Percentiles rank a stretch among this genome's conserved stretches.
Evolutionary conservation across 2,113 vertebrate genomes (phyloP).

Genomic region (Myanophis thanlyinensis): DNA sequence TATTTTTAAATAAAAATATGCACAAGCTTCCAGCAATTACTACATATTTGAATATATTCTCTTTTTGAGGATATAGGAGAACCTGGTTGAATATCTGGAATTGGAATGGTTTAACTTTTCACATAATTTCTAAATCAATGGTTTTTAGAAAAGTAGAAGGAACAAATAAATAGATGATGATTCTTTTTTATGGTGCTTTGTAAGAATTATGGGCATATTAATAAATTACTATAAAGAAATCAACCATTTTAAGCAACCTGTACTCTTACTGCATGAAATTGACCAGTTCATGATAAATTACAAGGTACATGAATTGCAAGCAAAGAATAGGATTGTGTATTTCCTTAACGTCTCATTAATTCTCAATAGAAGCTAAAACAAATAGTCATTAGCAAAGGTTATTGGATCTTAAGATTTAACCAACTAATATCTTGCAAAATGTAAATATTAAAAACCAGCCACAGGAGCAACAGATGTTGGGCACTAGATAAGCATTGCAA

Average conservation of each 20-base stretch:
- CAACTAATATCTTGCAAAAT: slow-evolving; percentile 45
- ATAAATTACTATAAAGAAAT: slow-evolving; percentile 40
- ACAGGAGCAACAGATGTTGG: slow-evolving; percentile 14
- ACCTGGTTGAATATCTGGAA: background rate
- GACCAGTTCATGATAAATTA: slow-evolving; percentile 15
- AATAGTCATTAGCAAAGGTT: slow-evolving; percentile 41
- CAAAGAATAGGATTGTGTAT: background rate
- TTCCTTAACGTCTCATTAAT: slow-evolving; percentile 33
- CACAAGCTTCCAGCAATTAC: background rate
- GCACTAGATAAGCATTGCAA: slow-evolving; percentile 1
- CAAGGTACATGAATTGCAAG: slow-evolving; percentile 29
- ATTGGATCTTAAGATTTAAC: slow-evolving; percentile 41
- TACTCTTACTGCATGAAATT: slow-evolving; percentile 22
- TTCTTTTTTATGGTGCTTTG: background rate
- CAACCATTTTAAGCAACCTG: background rate
- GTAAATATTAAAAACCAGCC: slow-evolving; percentile 35
- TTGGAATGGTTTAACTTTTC: background rate
- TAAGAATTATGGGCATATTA: slow-evolving; percentile 36
- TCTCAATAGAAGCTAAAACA: slow-evolving; percentile 53
- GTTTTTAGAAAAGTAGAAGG: no score
- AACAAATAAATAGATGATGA: background rate
- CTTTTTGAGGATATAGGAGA: background rate
- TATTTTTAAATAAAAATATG: background rate
- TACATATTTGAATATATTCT: background rate
- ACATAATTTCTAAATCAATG: background rate